Conservation (phyloP, 1,140 invertebrate genomes). For the Drosophila ambigua region DNA sequence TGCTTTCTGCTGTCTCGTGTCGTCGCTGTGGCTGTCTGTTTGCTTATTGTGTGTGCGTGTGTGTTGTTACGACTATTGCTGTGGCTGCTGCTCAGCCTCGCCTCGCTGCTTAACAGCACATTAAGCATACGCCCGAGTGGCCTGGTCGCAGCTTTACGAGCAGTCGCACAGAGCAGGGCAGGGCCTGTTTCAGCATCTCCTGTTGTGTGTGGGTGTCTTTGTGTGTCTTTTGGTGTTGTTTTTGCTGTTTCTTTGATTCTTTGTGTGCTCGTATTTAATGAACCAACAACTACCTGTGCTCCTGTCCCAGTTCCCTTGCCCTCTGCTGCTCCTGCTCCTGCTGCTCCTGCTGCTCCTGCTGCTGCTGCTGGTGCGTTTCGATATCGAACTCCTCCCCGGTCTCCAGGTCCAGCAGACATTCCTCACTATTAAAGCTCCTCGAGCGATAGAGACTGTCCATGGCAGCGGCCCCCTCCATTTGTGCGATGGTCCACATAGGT, state of each 20-base stretch:
- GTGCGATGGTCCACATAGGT: conserved; percentile 1
- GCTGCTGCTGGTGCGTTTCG: conserved; percentile 3
- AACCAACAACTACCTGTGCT: conserved; percentile 51
- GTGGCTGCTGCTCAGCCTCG: not conserved
- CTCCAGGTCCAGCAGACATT: conserved; percentile 54
- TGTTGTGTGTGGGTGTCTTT: not conserved
- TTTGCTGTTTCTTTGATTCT: not conserved
- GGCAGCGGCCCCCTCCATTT: conserved; percentile 20
- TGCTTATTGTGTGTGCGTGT: not conserved
- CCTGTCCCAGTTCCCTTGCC: no score
- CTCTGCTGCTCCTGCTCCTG: no score
- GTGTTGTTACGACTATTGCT: not conserved
- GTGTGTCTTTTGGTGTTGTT: conserved; percentile 2
- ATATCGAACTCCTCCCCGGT: conserved; percentile 47
- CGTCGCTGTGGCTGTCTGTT: no score
- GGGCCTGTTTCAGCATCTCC: not conserved
- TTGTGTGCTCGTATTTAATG: conserved; percentile 2
- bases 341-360: no score
- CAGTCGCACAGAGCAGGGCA: not conserved
- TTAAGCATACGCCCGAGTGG: conserved; percentile 49
- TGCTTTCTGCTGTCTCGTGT: no score
- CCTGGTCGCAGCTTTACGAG: not conserved
- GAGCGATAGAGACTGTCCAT: conserved; percentile 35
- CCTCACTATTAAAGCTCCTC: conserved; percentile 61
- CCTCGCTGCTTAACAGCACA: conserved; percentile 22